A percentile compares a stretch with the other conserved stretches of the same genome.
Conservation (phyloP, 2,113 vertebrate species). For the Corythaixoides concolor region DNA sequence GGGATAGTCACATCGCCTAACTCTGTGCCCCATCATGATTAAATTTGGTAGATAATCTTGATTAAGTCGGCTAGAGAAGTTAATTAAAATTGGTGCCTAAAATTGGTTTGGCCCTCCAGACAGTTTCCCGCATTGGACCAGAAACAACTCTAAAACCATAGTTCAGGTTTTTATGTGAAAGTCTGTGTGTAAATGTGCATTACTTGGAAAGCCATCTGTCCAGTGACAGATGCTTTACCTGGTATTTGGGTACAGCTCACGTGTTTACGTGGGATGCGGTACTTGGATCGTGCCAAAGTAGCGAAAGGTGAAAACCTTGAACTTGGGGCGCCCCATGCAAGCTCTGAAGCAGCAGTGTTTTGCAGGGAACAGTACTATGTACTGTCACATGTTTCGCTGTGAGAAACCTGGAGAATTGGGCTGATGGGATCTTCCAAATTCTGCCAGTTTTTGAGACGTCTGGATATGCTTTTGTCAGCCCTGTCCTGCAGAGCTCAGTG, state of each 20-base stretch:
- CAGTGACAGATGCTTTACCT: accelerated
- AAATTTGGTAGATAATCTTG: constrained; percentile 40
- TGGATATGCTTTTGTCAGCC: background rate
- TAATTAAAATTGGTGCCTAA: constrained; percentile 49
- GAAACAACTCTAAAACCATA: background rate
- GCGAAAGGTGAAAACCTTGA: background rate
- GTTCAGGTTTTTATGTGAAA: background rate
- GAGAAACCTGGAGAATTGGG: background rate
- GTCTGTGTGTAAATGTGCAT: background rate
- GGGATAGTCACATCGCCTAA: background rate
- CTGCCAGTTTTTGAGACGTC: background rate
- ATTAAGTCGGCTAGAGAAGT: constrained; percentile 55
- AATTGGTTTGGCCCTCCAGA: constrained; percentile 44
- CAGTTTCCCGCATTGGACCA: background rate
- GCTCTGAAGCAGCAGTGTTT: background rate
- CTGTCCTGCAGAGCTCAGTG: background rate
- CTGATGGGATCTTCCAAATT: background rate
- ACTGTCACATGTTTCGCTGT: accelerated
- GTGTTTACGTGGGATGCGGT: accelerated
- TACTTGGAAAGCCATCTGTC: accelerated
- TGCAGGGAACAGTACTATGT: background rate
- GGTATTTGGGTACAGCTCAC: accelerated
- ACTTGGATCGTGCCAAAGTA: background rate
- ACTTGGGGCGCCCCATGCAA: accelerated
- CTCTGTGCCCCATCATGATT: background rate